These are phyloP conservation scores for Syrphus vitripennis DNA, from an alignment of 2,888 invertebrate genomes.

Conservation along the genomic window DNA sequence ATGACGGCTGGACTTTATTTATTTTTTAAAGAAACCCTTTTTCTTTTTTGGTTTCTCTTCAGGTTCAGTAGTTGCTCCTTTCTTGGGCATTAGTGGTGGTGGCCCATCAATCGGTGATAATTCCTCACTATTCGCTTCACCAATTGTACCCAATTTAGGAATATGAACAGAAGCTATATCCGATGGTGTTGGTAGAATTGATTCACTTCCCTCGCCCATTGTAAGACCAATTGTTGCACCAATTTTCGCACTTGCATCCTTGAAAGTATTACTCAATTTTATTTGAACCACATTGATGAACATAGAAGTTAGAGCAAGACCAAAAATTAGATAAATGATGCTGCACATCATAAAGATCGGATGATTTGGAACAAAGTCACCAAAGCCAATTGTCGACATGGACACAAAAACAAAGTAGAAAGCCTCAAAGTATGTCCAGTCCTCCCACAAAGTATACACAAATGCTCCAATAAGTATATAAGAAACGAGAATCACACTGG, in stretches of 20 bases:
- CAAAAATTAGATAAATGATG: slow-evolving; percentile 96
- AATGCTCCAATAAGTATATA: slow-evolving; percentile 95
- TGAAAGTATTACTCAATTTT: slow-evolving; percentile 90
- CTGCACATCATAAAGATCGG: slow-evolving; percentile 94
- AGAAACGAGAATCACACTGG: slow-evolving; percentile 89
- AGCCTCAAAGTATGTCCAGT: slow-evolving; percentile 95
- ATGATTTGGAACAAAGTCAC: slow-evolving; percentile 94
- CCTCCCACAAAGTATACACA: slow-evolving; percentile 89
- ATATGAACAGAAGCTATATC: slow-evolving; percentile 77
- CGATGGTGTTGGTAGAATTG: slow-evolving; percentile 76
- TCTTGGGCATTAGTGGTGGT: slow-evolving; percentile 76
- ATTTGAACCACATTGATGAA: slow-evolving; percentile 97
- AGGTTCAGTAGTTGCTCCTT: slow-evolving; percentile 63
- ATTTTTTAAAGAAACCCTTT: slow-evolving; percentile 75
- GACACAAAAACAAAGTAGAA: slow-evolving; percentile 99
- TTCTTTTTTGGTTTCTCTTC: slow-evolving; percentile 76
- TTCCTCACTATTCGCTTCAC: slow-evolving; percentile 74
- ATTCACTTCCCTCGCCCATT: slow-evolving; percentile 84
- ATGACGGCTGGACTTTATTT: slow-evolving; percentile 3
- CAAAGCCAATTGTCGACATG: slow-evolving; percentile 98
- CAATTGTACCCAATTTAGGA: slow-evolving; percentile 76
- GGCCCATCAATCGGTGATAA: slow-evolving; percentile 59
- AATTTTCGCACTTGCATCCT: slow-evolving; percentile 91
- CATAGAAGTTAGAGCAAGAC: slow-evolving; percentile 97
- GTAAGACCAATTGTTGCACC: slow-evolving; percentile 92